A percentile compares a stretch with the other conserved stretches of the same genome.
Conservation (phyloP, 2,797 vertebrate genomes). For the Petrocephalus schoutedeni region DNA sequence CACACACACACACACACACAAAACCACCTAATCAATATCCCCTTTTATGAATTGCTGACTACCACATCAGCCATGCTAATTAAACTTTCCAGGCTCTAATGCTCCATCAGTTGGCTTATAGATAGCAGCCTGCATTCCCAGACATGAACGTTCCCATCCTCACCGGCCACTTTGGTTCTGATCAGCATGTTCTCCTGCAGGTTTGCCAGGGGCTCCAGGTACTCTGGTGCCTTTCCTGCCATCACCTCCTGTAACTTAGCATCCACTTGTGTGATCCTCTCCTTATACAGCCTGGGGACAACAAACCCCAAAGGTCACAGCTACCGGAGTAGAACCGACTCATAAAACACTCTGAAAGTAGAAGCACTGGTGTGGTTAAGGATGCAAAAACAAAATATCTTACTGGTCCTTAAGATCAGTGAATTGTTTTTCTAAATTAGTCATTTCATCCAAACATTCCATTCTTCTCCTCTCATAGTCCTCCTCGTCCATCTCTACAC, state of each 20-base stretch:
- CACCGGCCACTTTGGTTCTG: conserved; percentile 96
- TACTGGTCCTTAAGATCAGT: conserved; percentile 98
- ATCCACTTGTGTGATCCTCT: conserved; percentile 93
- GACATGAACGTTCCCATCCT: conserved; percentile 15
- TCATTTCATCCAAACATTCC: conserved; percentile 99
- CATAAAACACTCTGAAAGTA: not conserved
- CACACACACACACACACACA: not conserved
- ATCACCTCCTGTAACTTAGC: conserved; percentile 96
- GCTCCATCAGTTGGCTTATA: not conserved
- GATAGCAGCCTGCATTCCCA: not conserved
- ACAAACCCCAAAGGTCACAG: conserved; percentile 33
- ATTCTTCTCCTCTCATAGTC: conserved; percentile 97
- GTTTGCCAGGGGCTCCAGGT: conserved; percentile 92
- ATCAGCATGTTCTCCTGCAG: conserved; percentile 99
- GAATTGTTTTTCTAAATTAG: conserved; percentile 97
- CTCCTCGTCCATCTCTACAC: conserved; percentile 95
- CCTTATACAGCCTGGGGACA: conserved; percentile 86
- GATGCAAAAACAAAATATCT: conserved; percentile 46
- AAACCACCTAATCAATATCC: conserved; percentile 28
- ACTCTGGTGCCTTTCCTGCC: conserved; percentile 92
- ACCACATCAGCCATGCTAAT: not conserved
- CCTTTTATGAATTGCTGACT: not conserved
- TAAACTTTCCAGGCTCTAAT: not conserved
- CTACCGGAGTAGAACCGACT: not conserved
- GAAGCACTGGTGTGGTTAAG: not conserved